Evolutionary conservation across 1,140 invertebrate genomes (phyloP).

Genomic region (Macrotrachela quadricornifera): DNA sequence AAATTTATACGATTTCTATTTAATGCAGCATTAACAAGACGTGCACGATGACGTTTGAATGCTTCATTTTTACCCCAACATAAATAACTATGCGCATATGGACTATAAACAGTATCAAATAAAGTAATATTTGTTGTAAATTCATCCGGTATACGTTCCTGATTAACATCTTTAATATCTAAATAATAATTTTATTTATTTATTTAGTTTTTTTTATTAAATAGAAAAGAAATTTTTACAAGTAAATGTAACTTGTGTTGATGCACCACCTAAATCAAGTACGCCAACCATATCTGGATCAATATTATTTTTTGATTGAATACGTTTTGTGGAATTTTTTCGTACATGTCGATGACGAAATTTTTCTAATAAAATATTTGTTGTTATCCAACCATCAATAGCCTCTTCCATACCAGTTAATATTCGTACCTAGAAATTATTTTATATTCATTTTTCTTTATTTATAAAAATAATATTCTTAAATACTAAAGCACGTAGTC

Average conservation of each 20-base stretch:
- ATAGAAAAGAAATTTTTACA: conserved; percentile 11
- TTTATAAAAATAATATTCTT: too few species aligned
- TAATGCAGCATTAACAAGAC: too few species aligned
- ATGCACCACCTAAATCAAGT: conserved; percentile 37
- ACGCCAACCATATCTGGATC: conserved; percentile 17
- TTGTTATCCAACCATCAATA: conserved; percentile 32
- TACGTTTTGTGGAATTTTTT: background rate
- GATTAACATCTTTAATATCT: conserved; percentile 10
- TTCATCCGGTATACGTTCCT: conserved; percentile 16
- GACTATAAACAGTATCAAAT: background rate
- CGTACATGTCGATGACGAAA: background rate
- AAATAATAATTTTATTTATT: conserved; percentile 17
- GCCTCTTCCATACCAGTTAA: conserved; percentile 32
- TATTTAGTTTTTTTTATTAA: conserved; percentile 16
- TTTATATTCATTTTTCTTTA: too few species aligned
- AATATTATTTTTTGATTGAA: too few species aligned
- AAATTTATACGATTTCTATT: too few species aligned
- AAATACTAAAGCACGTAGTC: too few species aligned
- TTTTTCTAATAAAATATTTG: conserved; percentile 21
- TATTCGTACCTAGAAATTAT: conserved; percentile 16
- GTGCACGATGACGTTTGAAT: too few species aligned
- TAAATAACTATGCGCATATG: background rate
- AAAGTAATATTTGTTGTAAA: conserved; percentile 14
- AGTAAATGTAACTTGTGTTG: conserved; percentile 34
- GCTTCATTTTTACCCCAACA: background rate